These are phyloP conservation scores for Caenorhabditis latens DNA, from an alignment of 1,140 invertebrate species.

Conservation along the genomic window DNA sequence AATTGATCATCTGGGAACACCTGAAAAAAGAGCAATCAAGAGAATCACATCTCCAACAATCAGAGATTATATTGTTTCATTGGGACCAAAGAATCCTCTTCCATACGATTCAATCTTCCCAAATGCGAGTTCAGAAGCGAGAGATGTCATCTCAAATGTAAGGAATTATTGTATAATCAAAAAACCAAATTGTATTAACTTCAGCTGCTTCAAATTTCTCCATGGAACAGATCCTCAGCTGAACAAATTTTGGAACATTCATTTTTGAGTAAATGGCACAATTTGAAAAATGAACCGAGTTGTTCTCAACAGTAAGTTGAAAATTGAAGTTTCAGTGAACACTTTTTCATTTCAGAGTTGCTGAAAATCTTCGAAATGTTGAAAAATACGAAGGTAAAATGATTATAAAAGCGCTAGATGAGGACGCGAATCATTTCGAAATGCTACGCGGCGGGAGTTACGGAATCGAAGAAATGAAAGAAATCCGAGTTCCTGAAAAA, in stretches of 20 bases:
- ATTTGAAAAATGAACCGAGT: constrained; percentile 64
- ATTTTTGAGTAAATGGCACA: constrained; percentile 69
- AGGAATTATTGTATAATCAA: neutral
- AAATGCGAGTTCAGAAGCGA: constrained; percentile 59
- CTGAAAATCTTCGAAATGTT: constrained; percentile 54
- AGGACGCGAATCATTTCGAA: constrained; percentile 62
- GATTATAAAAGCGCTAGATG: constrained; percentile 55
- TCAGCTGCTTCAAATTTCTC: constrained; percentile 65
- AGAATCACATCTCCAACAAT: constrained; percentile 59
- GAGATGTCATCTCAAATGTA: constrained; percentile 60
- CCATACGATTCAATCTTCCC: constrained; percentile 56
- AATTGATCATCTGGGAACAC: constrained; percentile 66
- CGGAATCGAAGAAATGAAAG: neutral
- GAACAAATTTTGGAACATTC: constrained; percentile 68
- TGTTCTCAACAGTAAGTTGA: constrained; percentile 45
- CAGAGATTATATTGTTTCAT: constrained; percentile 61
- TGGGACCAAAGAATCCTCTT: constrained; percentile 46
- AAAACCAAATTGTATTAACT: neutral
- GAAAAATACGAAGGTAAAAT: constrained; percentile 54
- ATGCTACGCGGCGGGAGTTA: neutral
- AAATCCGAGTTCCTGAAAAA: too few species aligned
- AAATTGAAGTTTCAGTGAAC: neutral
- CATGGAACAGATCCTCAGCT: constrained; percentile 65
- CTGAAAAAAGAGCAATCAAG: constrained; percentile 62
- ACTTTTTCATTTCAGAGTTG: constrained; percentile 31